Percentiles rank a stretch among this genome's conserved stretches.
These are phyloP conservation scores for Drosophila meridionalis DNA, from an alignment of 2,888 invertebrate genomes.

Conservation along the genomic window DNA sequence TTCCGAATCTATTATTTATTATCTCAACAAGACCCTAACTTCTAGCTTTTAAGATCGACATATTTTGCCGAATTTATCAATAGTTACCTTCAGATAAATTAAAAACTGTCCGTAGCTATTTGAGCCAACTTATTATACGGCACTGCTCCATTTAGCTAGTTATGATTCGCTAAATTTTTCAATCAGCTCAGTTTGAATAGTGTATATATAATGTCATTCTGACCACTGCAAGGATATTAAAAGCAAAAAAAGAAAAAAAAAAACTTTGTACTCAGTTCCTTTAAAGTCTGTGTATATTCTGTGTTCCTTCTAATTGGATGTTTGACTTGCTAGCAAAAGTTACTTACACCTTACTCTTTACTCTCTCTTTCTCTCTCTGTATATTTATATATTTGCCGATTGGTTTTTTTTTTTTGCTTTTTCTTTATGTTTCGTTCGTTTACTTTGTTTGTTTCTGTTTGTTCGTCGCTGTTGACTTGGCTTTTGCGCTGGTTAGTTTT, in stretches of 20 bases:
- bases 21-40: too few relatives aligned
- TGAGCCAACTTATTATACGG: too few relatives aligned
- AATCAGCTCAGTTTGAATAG: neutral
- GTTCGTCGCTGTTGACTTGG: slow-evolving; percentile 39
- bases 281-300: slow-evolving; percentile 66
- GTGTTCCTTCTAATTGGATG: slow-evolving; percentile 76
- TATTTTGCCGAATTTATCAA: too few relatives aligned
- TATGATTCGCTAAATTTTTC: neutral
- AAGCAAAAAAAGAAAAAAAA: neutral
- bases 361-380: slow-evolving; percentile 2
- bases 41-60: too few relatives aligned
- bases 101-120: too few relatives aligned
- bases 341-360: slow-evolving; percentile 46
- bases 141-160: neutral
- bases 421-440: slow-evolving; percentile 31
- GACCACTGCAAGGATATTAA: slow-evolving; percentile 13
- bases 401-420: slow-evolving; percentile 10
- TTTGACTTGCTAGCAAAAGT: slow-evolving; percentile 77
- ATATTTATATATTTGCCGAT: neutral
- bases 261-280: slow-evolving; percentile 60
- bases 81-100: too few relatives aligned
- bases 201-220: neutral
- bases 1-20: too few relatives aligned
- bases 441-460: slow-evolving; percentile 35
- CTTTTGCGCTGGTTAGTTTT: slow-evolving; percentile 55